These are phyloP conservation scores for Oreochromis grahami DNA, from an alignment of 2,797 vertebrate species.

Conservation along the genomic window DNA sequence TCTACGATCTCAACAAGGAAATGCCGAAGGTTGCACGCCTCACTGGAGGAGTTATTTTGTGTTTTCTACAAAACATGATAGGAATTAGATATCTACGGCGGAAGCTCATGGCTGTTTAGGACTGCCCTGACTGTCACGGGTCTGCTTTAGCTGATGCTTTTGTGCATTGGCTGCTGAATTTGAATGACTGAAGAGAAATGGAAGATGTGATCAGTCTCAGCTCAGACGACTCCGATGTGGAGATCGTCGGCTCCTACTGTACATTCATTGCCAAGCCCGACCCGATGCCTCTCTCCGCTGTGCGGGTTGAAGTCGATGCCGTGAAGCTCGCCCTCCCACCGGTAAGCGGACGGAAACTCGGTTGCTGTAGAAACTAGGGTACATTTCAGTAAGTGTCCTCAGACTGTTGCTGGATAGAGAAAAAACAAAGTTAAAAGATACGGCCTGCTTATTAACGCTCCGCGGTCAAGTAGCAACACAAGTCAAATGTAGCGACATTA, in stretches of 20 bases:
- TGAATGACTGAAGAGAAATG: conserved; percentile 37
- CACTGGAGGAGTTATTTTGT: background rate
- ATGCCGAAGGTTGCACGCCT: background rate
- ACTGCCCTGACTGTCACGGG: background rate
- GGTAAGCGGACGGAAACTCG: conserved; percentile 22
- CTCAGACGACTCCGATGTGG: conserved; percentile 72
- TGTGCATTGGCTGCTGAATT: background rate
- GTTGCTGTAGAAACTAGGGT: background rate
- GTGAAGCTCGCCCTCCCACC: conserved; percentile 14
- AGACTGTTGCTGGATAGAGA: background rate
- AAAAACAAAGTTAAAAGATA: background rate
- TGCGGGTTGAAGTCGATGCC: conserved; percentile 1
- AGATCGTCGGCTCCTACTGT: conserved; percentile 47
- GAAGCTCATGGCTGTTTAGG: background rate
- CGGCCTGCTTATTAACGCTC: background rate
- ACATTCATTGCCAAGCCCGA: background rate
- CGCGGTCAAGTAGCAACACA: background rate
- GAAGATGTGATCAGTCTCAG: conserved; percentile 64
- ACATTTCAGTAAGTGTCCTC: background rate
- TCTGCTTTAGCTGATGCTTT: background rate
- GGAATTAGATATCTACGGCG: background rate
- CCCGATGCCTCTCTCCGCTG: background rate
- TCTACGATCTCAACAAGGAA: background rate
- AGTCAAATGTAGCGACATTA: background rate
- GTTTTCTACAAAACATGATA: background rate